Evolutionary conservation across 2,797 vertebrate genomes (phyloP).

Genomic region (Heteromormyrus szaboi): DNA sequence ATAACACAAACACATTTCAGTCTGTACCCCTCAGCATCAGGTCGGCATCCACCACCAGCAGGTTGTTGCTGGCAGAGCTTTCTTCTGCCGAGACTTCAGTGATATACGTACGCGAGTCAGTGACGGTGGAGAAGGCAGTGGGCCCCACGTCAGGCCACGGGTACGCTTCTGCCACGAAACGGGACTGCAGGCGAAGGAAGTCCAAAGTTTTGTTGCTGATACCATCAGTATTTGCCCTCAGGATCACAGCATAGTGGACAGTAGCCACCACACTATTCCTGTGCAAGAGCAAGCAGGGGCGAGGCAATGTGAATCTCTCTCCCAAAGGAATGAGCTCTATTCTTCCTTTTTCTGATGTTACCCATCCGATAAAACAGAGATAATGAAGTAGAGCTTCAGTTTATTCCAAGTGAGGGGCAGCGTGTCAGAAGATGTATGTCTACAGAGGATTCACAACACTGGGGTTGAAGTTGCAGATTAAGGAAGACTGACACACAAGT

Average conservation of each 20-base stretch:
- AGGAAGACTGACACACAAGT: neutral
- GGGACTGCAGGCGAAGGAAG: constrained; percentile 72
- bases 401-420: neutral
- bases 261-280: constrained; percentile 59
- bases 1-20: constrained; percentile 24
- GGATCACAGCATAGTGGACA: constrained; percentile 73
- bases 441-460: neutral
- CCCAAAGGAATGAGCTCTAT: neutral
- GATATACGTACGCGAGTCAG: constrained; percentile 42
- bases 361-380: neutral
- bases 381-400: neutral
- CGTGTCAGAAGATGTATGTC: neutral
- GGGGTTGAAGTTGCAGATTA: neutral
- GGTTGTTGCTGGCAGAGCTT: constrained; percentile 54
- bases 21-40: constrained; percentile 54
- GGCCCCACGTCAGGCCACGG: constrained; percentile 63
- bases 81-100: constrained; percentile 54
- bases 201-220: constrained; percentile 77
- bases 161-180: constrained; percentile 75
- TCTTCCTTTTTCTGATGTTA: neutral
- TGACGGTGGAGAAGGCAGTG: constrained; percentile 66
- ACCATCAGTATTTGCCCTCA: constrained; percentile 64
- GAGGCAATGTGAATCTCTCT: neutral
- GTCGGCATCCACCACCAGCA: constrained; percentile 53
- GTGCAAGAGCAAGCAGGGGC: neutral